phyloP scores from a whole-genome alignment of 1,140 invertebrate genomes.

The Arctopsyche grandis region DNA sequence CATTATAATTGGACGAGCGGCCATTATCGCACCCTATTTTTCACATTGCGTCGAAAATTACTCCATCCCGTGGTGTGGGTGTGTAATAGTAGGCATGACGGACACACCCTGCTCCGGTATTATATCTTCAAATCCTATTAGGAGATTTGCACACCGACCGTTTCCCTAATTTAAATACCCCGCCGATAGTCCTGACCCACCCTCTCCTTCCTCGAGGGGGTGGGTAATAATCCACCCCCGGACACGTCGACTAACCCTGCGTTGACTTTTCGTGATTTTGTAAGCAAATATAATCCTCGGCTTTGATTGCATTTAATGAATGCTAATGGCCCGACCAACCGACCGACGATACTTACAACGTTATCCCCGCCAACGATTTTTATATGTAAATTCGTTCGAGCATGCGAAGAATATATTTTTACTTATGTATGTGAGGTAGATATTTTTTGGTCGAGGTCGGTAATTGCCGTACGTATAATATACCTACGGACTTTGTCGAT shows the following conservation, averaged over 20 bases:
- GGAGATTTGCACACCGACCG: slow-evolving; percentile 55
- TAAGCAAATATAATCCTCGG: slow-evolving; percentile 47
- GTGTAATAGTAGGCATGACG: slow-evolving; percentile 40
- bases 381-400: slow-evolving; percentile 36
- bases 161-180: slow-evolving; percentile 55
- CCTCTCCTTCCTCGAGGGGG: background rate
- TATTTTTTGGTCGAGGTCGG: no score
- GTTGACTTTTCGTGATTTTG: slow-evolving; percentile 55
- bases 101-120: slow-evolving; percentile 49
- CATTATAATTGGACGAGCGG: slow-evolving; percentile 55
- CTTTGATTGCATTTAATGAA: slow-evolving; percentile 45
- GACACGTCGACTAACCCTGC: slow-evolving; percentile 45
- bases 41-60: slow-evolving; percentile 54
- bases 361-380: slow-evolving; percentile 21
- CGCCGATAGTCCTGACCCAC: slow-evolving; percentile 18
- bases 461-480: no score
- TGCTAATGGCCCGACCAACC: slow-evolving; percentile 39
- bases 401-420: slow-evolving; percentile 35
- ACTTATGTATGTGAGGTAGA: no score
- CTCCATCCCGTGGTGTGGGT: slow-evolving; percentile 22
- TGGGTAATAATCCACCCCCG: slow-evolving; percentile 51
- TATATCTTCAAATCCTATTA: slow-evolving; percentile 56
- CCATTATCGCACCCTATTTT: slow-evolving; percentile 55
- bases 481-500: no score
- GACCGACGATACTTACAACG: slow-evolving; percentile 26